These are phyloP conservation scores for Cairina moschata DNA, from an alignment of 2,113 vertebrate genomes.

Conservation along the genomic window DNA sequence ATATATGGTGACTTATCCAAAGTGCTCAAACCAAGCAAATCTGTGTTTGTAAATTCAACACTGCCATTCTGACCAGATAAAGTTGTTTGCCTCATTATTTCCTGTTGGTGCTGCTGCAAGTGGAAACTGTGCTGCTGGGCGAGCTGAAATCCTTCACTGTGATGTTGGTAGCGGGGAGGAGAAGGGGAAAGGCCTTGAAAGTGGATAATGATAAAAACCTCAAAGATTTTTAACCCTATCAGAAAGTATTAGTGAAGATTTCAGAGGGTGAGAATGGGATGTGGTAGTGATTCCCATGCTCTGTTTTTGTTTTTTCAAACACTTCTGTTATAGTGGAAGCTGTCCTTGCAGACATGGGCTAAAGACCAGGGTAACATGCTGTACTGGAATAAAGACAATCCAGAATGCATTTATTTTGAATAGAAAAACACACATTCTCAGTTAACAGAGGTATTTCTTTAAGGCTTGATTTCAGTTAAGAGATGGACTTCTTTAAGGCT, in stretches of 20 bases:
- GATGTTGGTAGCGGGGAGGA: background rate
- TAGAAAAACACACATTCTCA: background rate
- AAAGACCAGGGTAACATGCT: background rate
- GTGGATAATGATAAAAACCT: fast-evolving
- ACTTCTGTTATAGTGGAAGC: background rate
- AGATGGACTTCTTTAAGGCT: background rate
- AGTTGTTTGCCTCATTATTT: background rate
- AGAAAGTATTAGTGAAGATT: background rate
- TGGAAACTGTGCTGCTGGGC: background rate
- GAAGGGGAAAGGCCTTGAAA: background rate
- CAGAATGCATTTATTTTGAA: background rate
- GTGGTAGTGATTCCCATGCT: background rate
- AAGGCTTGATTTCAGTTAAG: background rate
- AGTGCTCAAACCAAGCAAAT: background rate
- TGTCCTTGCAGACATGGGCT: background rate
- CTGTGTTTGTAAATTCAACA: background rate
- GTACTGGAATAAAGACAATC: background rate
- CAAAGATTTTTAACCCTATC: background rate
- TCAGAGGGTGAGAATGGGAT: background rate
- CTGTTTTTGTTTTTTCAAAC: background rate
- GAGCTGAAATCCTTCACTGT: background rate
- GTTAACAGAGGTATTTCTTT: background rate
- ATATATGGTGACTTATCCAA: background rate
- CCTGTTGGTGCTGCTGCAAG: background rate
- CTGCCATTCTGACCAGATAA: background rate